Evolutionary conservation across 1,140 invertebrate genomes (phyloP), one percentile per base, ranked within the genome.

Genomic region (Papilio dardanus): DNA sequence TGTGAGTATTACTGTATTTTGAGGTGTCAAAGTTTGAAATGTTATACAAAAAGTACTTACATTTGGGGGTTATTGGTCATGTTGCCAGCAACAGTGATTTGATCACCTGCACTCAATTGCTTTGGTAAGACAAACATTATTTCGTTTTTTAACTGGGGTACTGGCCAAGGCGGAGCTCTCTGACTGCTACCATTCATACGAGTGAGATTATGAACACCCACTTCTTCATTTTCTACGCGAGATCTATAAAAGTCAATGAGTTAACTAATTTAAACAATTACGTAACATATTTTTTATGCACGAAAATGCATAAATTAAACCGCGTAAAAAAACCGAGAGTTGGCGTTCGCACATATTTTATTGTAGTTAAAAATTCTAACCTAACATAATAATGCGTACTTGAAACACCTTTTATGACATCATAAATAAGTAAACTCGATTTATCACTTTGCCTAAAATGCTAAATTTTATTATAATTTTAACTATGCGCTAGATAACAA

Each of bases 51-150:
- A 35, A 74, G 37, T 75, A 86, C 82, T 67, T 84, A 92, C 88
- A 68, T 77, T 40, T 80, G 74, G 74, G 79, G 77, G 71, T 85
- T 67, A 67, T 46, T 54, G 33, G 42, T 66, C 30, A 83, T 66
- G 10, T 30, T 67, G 24, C 84, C 85, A 31, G 71, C 66, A 50
- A 90, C 74, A 31, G 65, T 78, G 62, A 91, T 83, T 37, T 30
- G 54, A 74, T 92, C 86, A 10, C 79, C 77, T n/a, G 16, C 6
- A 21, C 81, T 79, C 24, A 90, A 77, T 76, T 76, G 58, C 77
- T 77, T 90, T 33, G 91, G 91, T 76, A 92, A 75, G n/a, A 82
- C n/a, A 69, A 88, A 89, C 83, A 89, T 88, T 35, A 79, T 87
- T 82, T 86, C 84, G 30, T 83, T 82, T 28, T 79, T 68, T 37